phyloP scores from a whole-genome alignment of 2,113 vertebrate genomes.

The Lagopus leucura region DNA sequence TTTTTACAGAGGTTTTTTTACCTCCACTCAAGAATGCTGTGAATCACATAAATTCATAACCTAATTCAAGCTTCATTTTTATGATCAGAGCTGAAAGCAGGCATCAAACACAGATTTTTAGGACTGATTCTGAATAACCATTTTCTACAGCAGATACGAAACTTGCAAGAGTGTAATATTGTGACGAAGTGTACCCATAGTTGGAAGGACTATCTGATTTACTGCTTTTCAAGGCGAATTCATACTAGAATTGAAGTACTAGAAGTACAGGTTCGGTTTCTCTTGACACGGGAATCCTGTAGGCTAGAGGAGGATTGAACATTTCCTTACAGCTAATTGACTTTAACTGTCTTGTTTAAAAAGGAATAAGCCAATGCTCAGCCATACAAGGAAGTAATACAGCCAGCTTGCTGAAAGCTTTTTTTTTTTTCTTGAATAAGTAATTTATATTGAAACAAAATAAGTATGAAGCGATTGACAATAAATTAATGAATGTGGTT shows the following conservation, averaged over 20 bases:
- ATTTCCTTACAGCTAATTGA: not conserved
- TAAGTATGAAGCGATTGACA: not conserved
- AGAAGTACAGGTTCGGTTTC: not conserved
- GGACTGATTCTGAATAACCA: not conserved
- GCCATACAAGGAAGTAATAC: not conserved
- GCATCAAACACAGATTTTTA: not conserved
- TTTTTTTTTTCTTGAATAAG: not conserved
- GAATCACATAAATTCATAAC: not conserved
- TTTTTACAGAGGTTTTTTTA: not conserved
- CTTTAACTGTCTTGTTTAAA: not conserved
- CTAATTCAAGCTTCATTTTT: not conserved
- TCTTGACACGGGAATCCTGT: not conserved
- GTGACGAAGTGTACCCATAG: not conserved
- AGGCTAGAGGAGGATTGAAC: not conserved
- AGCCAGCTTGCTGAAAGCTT: not conserved
- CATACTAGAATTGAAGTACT: not conserved
- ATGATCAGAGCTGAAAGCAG: not conserved
- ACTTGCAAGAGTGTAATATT: not conserved
- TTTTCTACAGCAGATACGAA: not conserved
- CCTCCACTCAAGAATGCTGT: not conserved
- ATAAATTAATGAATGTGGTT: not conserved
- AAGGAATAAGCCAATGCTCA: not conserved
- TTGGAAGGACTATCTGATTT: not conserved
- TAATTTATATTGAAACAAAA: constrained; percentile 3
- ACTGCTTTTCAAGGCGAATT: not conserved